phyloP scores from a whole-genome alignment of 2,113 vertebrate genomes.

The Trogon melanurus region DNA sequence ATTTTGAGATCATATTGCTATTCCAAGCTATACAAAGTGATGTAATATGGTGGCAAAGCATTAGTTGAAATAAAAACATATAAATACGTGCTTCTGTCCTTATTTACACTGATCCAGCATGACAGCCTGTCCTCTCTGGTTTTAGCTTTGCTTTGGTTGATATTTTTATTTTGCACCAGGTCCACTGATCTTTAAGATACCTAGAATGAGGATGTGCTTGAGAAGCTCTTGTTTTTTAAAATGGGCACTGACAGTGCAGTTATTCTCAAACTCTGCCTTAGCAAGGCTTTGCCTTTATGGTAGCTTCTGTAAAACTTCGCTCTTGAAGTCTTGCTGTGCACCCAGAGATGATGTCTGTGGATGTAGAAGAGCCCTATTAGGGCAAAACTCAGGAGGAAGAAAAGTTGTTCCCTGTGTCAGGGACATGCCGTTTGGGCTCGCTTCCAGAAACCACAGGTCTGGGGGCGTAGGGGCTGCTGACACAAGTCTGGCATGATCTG shows the following conservation, averaged over 20 bases:
- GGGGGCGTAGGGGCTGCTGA: background rate
- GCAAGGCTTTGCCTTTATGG: background rate
- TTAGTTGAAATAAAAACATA: constrained; percentile 80
- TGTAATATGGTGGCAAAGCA: constrained; percentile 78
- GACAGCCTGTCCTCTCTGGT: background rate
- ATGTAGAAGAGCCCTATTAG: background rate
- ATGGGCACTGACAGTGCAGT: background rate
- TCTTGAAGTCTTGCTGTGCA: background rate
- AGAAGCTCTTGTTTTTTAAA: background rate
- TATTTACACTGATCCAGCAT: background rate
- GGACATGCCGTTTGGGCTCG: rapidly evolving
- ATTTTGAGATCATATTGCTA: constrained; percentile 78
- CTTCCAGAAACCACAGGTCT: background rate
- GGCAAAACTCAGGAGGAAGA: background rate
- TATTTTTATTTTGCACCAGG: background rate
- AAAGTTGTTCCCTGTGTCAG: background rate
- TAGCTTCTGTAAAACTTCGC: background rate
- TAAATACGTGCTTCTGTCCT: constrained; percentile 46
- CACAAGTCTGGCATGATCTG: background rate
- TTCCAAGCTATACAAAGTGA: constrained; percentile 75
- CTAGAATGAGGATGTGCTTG: background rate
- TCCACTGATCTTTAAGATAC: background rate
- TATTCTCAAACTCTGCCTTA: background rate
- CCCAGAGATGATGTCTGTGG: background rate
- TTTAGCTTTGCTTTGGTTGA: background rate